A percentile compares a stretch with the other conserved stretches of the same genome.
phyloP scores from a whole-genome alignment of 1,140 invertebrate species.

The Sitobion miscanthi region DNA sequence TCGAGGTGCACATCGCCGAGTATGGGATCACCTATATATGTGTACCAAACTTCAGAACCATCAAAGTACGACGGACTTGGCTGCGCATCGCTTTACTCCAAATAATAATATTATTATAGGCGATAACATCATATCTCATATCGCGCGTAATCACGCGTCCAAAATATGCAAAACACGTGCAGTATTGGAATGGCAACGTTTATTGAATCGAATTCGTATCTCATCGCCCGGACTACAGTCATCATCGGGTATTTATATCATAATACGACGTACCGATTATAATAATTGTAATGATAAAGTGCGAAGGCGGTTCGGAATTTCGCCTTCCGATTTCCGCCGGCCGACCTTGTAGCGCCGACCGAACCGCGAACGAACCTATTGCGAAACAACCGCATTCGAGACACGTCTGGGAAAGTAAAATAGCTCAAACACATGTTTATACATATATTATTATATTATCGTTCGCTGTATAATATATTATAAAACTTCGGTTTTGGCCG shows the following conservation, averaged over 20 bases:
- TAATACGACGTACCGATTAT: too few species aligned
- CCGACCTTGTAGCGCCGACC: not conserved
- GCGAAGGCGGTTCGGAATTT: not conserved
- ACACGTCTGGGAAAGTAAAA: slow-evolving; percentile 32
- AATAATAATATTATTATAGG: not conserved
- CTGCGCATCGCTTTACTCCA: not conserved
- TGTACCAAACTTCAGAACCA: too few species aligned
- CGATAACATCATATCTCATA: not conserved
- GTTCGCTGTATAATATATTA: not conserved
- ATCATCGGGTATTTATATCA: too few species aligned
- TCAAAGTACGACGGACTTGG: too few species aligned
- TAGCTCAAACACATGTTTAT: not conserved
- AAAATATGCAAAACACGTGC: too few species aligned
- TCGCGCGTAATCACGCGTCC: too few species aligned
- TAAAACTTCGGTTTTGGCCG: not conserved
- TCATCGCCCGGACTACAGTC: too few species aligned
- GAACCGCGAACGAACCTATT: not conserved
- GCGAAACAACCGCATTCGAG: not conserved
- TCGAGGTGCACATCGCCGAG: too few species aligned
- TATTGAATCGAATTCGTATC: too few species aligned
- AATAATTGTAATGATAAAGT: too few species aligned
- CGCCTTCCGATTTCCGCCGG: not conserved
- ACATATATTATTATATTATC: not conserved
- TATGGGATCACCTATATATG: too few species aligned
- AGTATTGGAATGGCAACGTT: too few species aligned